Conservation (phyloP, 2,113 vertebrate genomes). For the Fukomys damarensis region DNA sequence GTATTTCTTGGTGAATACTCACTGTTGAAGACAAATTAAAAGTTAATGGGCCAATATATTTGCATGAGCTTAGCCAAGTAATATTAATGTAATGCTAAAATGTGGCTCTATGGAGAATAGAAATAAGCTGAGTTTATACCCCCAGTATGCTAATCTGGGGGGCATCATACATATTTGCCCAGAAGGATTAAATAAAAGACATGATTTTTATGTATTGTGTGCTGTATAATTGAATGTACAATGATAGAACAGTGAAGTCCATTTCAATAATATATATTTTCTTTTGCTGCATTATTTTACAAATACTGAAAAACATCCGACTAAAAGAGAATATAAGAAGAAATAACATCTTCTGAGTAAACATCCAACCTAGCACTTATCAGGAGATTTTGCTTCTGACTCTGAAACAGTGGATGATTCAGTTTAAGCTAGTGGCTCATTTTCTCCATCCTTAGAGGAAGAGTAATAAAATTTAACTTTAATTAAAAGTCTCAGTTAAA, state of each 20-base stretch:
- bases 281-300: not conserved
- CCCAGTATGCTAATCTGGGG: not conserved
- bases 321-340: not conserved
- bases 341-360: not conserved
- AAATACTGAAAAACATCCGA: not conserved
- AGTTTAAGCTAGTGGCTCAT: slow-evolving; percentile 14
- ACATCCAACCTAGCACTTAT: not conserved
- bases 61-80: not conserved
- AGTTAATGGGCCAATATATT: not conserved
- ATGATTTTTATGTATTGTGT: not conserved
- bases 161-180: not conserved
- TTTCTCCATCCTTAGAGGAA: slow-evolving; percentile 50
- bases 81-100: not conserved
- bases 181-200: not conserved
- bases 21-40: not conserved
- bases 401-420: not conserved
- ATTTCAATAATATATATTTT: not conserved
- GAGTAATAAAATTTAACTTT: slow-evolving; percentile 57
- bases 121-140: not conserved
- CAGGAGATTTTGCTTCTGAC: not conserved
- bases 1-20: not conserved
- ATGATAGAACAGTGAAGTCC: not conserved
- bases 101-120: not conserved
- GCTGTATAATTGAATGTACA: not conserved
- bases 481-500: slow-evolving; percentile 59